These are phyloP conservation scores for Eriocheir sinensis DNA, from an alignment of 1,140 invertebrate genomes.

Conservation along the genomic window DNA sequence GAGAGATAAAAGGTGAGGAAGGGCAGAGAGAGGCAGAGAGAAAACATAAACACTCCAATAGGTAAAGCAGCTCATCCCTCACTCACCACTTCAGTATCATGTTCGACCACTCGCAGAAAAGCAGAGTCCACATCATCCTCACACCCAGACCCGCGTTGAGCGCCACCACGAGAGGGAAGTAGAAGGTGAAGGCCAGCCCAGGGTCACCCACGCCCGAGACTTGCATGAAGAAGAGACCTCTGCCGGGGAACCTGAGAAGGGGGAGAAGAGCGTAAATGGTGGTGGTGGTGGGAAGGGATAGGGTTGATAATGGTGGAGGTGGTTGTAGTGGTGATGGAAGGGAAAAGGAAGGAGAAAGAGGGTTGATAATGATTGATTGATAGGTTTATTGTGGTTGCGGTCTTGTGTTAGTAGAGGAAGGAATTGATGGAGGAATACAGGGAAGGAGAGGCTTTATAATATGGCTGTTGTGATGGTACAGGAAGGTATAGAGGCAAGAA, in stretches of 20 bases:
- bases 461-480: too few relatives aligned
- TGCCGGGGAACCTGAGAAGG: slow-evolving; percentile 34
- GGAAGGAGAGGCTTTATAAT: too few relatives aligned
- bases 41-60: too few relatives aligned
- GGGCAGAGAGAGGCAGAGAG: neutral
- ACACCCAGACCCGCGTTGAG: slow-evolving; percentile 49
- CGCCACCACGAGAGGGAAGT: slow-evolving; percentile 69
- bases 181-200: slow-evolving; percentile 72
- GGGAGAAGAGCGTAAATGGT: neutral
- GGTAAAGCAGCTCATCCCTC: neutral
- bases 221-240: slow-evolving; percentile 60
- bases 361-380: neutral
- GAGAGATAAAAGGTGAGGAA: neutral
- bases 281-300: neutral
- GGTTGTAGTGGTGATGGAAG: too few relatives aligned
- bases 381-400: too few relatives aligned
- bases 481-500: too few relatives aligned
- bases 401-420: too few relatives aligned
- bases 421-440: too few relatives aligned
- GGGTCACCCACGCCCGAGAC: slow-evolving; percentile 66
- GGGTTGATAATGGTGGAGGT: too few relatives aligned
- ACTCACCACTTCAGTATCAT: slow-evolving; percentile 76
- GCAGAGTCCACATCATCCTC: slow-evolving; percentile 65
- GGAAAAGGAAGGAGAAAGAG: neutral
- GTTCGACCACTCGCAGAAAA: slow-evolving; percentile 75